These are phyloP conservation scores for Cervus canadensis DNA, from an alignment of 2,113 vertebrate genomes.

Conservation along the genomic window DNA sequence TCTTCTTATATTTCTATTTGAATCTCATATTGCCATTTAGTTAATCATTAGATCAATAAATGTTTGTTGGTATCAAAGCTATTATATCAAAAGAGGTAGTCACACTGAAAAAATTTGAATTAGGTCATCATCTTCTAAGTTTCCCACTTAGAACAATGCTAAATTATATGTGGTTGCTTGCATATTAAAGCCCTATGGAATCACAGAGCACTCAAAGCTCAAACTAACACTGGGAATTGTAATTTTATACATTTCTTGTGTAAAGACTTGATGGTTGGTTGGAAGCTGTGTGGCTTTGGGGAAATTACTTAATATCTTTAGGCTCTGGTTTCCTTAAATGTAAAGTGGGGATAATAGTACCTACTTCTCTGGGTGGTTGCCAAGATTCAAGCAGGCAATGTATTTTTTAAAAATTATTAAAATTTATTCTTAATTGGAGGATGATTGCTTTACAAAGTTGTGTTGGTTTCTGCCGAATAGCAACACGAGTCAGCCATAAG, in stretches of 20 bases:
- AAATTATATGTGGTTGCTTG: not conserved
- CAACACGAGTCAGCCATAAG: not conserved
- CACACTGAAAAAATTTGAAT: not conserved
- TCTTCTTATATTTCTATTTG: not conserved
- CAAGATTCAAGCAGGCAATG: not conserved
- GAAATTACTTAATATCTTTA: conserved; percentile 35
- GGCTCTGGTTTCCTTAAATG: conserved; percentile 23
- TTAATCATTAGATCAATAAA: conserved; percentile 7
- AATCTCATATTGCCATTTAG: not conserved
- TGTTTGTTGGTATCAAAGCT: not conserved
- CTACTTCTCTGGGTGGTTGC: not conserved
- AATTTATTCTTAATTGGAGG: not conserved
- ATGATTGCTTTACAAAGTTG: not conserved
- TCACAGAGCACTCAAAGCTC: not conserved
- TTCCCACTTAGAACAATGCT: not conserved
- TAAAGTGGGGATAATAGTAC: not conserved
- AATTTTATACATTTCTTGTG: conserved; percentile 40
- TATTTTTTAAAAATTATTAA: not conserved
- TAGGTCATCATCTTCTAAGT: not conserved
- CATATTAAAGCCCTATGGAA: not conserved
- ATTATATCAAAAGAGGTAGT: not conserved
- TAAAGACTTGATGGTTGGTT: conserved; percentile 38
- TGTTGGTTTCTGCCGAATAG: not conserved
- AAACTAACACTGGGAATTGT: not conserved
- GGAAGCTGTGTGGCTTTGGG: conserved; percentile 23